Conservation (phyloP, 2,797 vertebrate species). For the Sardinella longiceps region DNA sequence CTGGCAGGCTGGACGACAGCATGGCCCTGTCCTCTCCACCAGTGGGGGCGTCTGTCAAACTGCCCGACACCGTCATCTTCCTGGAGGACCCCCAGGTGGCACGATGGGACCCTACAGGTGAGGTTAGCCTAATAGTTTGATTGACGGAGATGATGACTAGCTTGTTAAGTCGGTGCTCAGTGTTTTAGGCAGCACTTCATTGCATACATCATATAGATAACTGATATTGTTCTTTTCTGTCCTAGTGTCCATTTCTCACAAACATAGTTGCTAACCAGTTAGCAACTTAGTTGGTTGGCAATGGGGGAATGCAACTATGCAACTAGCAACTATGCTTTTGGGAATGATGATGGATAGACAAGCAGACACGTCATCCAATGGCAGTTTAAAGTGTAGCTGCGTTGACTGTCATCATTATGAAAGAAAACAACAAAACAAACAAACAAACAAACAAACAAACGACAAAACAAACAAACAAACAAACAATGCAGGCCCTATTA, state of each 20-base stretch:
- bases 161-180: too few relatives aligned
- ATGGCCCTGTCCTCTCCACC: constrained; percentile 45
- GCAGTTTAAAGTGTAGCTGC: too few relatives aligned
- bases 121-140: not conserved
- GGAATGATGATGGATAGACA: too few relatives aligned
- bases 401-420: not conserved
- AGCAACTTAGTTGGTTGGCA: too few relatives aligned
- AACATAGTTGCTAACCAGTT: too few relatives aligned
- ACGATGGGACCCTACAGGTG: constrained; percentile 84
- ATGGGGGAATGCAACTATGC: too few relatives aligned
- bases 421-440: not conserved
- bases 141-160: not conserved
- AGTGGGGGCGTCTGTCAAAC: constrained; percentile 72
- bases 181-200: too few relatives aligned
- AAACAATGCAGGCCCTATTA: not conserved
- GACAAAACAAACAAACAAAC: not conserved
- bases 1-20: constrained; percentile 55
- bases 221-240: too few relatives aligned
- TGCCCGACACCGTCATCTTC: constrained; percentile 76
- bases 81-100: constrained; percentile 81
- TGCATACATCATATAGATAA: too few relatives aligned
- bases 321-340: too few relatives aligned
- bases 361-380: too few relatives aligned
- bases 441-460: not conserved
- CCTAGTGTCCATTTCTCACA: too few relatives aligned